phyloP scores from a whole-genome alignment of 2,888 invertebrate genomes.

The Agapostemon virescens region DNA sequence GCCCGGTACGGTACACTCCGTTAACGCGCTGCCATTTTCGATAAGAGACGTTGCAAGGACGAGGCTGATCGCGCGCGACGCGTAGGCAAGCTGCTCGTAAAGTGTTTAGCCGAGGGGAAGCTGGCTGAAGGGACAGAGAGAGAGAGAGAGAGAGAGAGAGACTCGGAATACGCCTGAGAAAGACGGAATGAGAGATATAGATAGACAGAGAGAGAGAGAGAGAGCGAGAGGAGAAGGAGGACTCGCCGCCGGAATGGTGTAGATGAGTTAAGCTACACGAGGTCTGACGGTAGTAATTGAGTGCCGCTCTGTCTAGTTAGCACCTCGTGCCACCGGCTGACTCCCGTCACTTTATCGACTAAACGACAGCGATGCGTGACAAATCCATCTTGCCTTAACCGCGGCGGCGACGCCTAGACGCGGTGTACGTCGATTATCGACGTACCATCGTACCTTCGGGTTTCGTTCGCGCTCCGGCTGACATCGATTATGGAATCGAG shows the following conservation, averaged over 20 bases:
- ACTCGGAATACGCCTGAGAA: not conserved
- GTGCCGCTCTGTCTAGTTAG: conserved; percentile 80
- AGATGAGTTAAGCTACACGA: conserved; percentile 79
- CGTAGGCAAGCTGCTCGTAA: conserved; percentile 80
- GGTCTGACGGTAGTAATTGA: conserved; percentile 80
- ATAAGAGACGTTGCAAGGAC: conserved; percentile 77
- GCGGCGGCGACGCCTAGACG: conserved; percentile 57
- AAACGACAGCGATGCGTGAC: conserved; percentile 78
- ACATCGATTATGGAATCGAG: conserved; percentile 27
- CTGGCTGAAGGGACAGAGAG: conserved; percentile 71
- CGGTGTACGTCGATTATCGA: conserved; percentile 68
- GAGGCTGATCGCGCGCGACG: conserved; percentile 79
- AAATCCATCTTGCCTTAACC: conserved; percentile 78
- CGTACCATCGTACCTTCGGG: conserved; percentile 43
- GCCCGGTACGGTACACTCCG: conserved; percentile 59
- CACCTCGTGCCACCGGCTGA: conserved; percentile 71
- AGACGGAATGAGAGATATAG: conserved; percentile 15
- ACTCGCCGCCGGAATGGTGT: conserved; percentile 61
- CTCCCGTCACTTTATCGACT: conserved; percentile 79
- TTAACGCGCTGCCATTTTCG: conserved; percentile 79
- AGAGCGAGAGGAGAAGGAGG: conserved; percentile 58
- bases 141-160: conserved; percentile 17
- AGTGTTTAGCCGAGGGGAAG: conserved; percentile 80
- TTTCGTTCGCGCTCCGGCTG: conserved; percentile 34
- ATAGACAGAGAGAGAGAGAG: conserved; percentile 65